Percentiles rank a stretch among this genome's conserved stretches.
phyloP scores from a whole-genome alignment of 2,113 vertebrate species.

The Cochlearius cochlearius region DNA sequence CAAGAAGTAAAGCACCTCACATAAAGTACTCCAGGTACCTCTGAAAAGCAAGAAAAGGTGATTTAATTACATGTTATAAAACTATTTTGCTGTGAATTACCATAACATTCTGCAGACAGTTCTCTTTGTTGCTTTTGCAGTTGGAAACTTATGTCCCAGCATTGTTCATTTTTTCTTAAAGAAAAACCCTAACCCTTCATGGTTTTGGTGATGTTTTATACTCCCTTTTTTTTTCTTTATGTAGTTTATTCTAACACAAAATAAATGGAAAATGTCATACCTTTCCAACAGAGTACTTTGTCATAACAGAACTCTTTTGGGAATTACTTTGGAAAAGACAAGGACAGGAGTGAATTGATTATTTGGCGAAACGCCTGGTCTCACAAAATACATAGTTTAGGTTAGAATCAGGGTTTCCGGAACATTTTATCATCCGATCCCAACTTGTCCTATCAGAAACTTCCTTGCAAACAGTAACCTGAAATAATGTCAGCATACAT shows the following conservation, averaged over 20 bases:
- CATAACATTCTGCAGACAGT: constrained; percentile 12
- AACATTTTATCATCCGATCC: not conserved
- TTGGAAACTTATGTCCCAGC: not conserved
- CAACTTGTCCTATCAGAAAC: not conserved
- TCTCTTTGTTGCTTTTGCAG: not conserved
- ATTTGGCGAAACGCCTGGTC: not conserved
- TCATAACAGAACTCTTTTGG: not conserved
- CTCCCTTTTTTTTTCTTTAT: not conserved
- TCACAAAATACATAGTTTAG: not conserved
- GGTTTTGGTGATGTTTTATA: not conserved
- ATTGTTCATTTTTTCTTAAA: constrained; percentile 22
- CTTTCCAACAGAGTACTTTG: constrained; percentile 18
- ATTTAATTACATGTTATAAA: constrained; percentile 61
- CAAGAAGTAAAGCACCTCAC: not conserved
- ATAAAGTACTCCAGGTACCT: constrained; percentile 4
- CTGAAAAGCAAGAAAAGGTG: constrained; percentile 54
- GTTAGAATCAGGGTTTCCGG: not conserved
- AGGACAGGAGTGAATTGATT: not conserved
- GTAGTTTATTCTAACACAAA: constrained; percentile 4
- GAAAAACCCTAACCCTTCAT: not conserved
- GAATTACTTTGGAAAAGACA: not conserved
- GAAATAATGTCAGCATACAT: not conserved
- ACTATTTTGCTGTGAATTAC: constrained; percentile 37
- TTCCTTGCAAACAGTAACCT: not conserved
- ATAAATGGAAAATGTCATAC: constrained; percentile 36